Evolutionary conservation across 2,113 vertebrate genomes (phyloP).

Genomic region (Sorex fumeus): DNA sequence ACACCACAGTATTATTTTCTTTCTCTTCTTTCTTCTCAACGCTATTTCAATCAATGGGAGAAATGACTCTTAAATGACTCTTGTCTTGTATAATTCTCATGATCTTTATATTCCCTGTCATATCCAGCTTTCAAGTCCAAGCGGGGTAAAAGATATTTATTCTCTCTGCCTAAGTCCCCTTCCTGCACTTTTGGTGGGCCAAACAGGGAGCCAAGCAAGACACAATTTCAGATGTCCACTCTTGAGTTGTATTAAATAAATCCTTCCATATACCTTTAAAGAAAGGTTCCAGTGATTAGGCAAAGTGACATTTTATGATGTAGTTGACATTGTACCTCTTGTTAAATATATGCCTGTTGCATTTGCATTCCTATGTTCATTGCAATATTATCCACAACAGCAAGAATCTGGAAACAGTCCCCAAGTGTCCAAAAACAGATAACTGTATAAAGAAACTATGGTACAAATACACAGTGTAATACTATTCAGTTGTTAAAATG

Average conservation of each 20-base stretch:
- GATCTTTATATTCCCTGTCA: not conserved
- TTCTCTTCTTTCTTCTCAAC: not conserved
- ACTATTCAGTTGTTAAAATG: too few relatives aligned
- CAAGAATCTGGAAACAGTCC: too few relatives aligned
- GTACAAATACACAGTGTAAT: too few relatives aligned
- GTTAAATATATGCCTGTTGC: conserved; percentile 1
- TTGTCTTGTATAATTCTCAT: not conserved
- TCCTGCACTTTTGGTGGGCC: not conserved
- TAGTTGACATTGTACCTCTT: not conserved
- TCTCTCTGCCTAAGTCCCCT: not conserved
- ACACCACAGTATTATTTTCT: not conserved
- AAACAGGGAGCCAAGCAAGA: not conserved
- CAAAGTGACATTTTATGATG: not conserved
- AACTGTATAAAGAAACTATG: too few relatives aligned
- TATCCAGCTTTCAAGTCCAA: not conserved
- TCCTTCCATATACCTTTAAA: not conserved
- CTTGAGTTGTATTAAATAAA: not conserved
- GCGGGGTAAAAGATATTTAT: not conserved
- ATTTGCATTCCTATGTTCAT: too few relatives aligned
- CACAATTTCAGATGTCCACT: not conserved
- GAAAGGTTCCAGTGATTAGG: not conserved
- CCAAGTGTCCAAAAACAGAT: too few relatives aligned
- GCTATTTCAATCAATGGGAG: not conserved
- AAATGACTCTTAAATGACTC: not conserved
- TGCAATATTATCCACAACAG: too few relatives aligned